Base-by-base conservation (phyloP, 2,113 vertebrate genomes). In the Mobula birostris region DNA sequence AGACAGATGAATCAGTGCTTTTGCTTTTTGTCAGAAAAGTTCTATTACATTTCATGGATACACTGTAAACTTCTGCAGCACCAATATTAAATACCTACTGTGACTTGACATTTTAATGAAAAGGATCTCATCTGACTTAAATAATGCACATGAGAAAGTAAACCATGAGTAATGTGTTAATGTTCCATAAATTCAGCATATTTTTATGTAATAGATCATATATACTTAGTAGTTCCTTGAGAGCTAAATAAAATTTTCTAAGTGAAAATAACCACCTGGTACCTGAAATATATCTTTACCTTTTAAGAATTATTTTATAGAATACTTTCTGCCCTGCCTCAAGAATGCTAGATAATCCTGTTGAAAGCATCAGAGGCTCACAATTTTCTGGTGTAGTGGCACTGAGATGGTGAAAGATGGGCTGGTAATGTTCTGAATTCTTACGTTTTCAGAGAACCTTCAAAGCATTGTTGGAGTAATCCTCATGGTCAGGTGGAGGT, bases 1-100 rank as follows among this genome's bases (percentile, higher is more conserved):
- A 48, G 68, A 1, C 21, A 93, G 90, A 74, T 93, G 32, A 93
- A 90, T 90, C 85, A 61, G n/a, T 93, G 40, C 24, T 93, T 48
- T 56, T 32, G 61, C 3, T 27, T 74, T 19, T 74, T 40, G 27
- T 7, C 91, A 93, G 90, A 74, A 85, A 32, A 74, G 90, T 48
- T 56, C 68, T 74, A 72, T 56, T 32, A 56, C 36, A 27, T 68
- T 93, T 32, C n/a, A 40, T 48, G 7, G 32, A 8, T 74, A 72
- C 68, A 72, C 21, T 72, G 36, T 74, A 24, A 93, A 74, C 68
- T 14, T 93, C 36, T 40, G 68, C 68, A 74, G 68, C n/a, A 11
- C 8, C 68, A 48, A 7, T 92, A 32, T 72, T 5, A 92, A 24
- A 32, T 70, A 93, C 68, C 88, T 27, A 36, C 66, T 93, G 90